Evolutionary conservation across 2,888 invertebrate genomes (phyloP), one percentile per base, ranked within the genome.

Genomic region (Hedya salicella): DNA sequence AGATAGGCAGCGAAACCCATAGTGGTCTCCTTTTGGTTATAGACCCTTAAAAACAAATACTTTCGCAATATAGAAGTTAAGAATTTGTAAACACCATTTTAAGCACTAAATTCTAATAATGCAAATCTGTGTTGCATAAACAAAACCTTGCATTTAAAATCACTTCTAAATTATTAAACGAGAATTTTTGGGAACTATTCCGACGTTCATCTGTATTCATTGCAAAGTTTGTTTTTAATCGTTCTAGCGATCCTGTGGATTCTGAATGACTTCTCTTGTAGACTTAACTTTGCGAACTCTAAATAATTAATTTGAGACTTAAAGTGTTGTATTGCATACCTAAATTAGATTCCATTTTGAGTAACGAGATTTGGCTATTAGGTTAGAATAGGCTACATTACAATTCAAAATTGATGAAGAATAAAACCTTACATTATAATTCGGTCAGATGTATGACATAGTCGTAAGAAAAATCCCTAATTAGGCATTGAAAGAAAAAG

Each of bases 141-240:
- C 16, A 30, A 48, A 56, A 49, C 25, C 49, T 40, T 61, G 46
- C 19, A 39, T 48, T 49, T 30, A 9, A 61, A 61, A 19, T 25
- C 49, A 16, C n/a, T 40, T 32, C 36, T 14, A 49, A 56, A 19
- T 62, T 49, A 54, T 40, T 39, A 19, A 42, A 42, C 32, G 3
- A 19, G 40, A 63, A 50, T 52, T 32, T 50, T n/a, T 16, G 11
- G 5, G 19, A 57, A 50, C 50, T 54, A 62, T 50, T 21, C 57
- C 50, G 57, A 49, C 48, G 14, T 63, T 50, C 56, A 59, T 59
- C 46, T n/a, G 44, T 57, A 57, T 57, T 64, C 57, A 64, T 50
- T 44, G 64, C 42, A 13, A 64, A 64, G 54, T 63, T 62, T 52
- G 39, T 39, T 44, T 53, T 50, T 57, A 64, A 57, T 57, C 64